phyloP scores from a whole-genome alignment of 2,888 invertebrate species.

The Melanchra persicariae region DNA sequence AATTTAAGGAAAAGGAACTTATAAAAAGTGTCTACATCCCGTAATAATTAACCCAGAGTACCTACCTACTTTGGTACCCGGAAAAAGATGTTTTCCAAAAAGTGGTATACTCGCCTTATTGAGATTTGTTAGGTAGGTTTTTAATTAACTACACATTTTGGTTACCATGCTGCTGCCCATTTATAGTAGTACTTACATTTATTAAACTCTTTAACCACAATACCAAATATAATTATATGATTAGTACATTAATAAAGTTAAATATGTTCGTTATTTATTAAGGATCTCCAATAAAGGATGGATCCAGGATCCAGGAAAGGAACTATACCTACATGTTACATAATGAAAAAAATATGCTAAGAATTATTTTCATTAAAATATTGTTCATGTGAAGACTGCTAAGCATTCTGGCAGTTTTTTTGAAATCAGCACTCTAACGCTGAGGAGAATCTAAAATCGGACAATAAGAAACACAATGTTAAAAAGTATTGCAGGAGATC shows the following conservation, averaged over 20 bases:
- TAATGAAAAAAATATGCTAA: not conserved
- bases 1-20: not conserved
- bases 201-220: slow-evolving; percentile 10
- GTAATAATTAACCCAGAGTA: not conserved
- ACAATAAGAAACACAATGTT: not conserved
- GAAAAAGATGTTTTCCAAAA: not conserved
- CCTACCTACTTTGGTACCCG: too few relatives aligned
- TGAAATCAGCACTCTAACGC: not conserved
- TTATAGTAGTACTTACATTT: not conserved
- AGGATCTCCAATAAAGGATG: too few relatives aligned
- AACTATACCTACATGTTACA: too few relatives aligned
- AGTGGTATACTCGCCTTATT: not conserved
- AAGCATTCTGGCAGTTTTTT: not conserved
- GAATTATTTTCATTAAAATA: not conserved
- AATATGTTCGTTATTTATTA: not conserved
- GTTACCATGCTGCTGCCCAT: not conserved
- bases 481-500: not conserved
- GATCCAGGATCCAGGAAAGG: too few relatives aligned
- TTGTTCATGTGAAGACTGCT: not conserved
- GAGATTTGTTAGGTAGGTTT: not conserved
- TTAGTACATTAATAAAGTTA: not conserved
- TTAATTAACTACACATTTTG: not conserved
- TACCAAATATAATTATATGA: not conserved
- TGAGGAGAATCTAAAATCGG: too few relatives aligned
- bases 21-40: not conserved